A percentile compares a stretch with the other conserved stretches of the same genome.
These are phyloP conservation scores for Pseudachorutes palmiensis DNA, from an alignment of 1,140 invertebrate species.

Conservation along the genomic window DNA sequence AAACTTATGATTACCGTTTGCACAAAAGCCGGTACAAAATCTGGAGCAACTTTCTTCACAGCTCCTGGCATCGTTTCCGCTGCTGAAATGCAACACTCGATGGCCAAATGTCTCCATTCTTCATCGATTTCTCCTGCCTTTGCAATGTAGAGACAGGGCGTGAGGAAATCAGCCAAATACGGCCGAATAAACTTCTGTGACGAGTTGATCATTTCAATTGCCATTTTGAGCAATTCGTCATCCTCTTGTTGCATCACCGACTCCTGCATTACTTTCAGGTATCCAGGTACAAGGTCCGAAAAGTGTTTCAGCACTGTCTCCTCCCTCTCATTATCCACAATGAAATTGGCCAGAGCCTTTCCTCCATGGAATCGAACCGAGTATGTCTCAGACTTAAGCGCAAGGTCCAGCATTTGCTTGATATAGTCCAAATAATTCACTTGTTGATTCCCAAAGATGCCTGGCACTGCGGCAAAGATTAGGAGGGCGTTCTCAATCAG, in stretches of 20 bases:
- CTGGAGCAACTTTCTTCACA: slow-evolving; percentile 78
- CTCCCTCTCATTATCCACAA: slow-evolving; percentile 85
- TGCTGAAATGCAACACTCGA: slow-evolving; percentile 90
- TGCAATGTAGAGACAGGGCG: slow-evolving; percentile 62
- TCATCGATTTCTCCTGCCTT: slow-evolving; percentile 21
- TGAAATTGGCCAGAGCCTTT: slow-evolving; percentile 77
- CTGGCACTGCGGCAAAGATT: slow-evolving; percentile 92
- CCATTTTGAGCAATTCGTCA: slow-evolving; percentile 77
- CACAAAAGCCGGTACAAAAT: slow-evolving; percentile 57
- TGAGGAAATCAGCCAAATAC: slow-evolving; percentile 77
- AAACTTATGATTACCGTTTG: slow-evolving; percentile 39
- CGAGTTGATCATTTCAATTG: slow-evolving; percentile 88
- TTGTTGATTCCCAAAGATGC: slow-evolving; percentile 94
- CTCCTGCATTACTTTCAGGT: slow-evolving; percentile 61
- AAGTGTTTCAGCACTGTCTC: slow-evolving; percentile 77
- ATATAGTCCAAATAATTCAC: slow-evolving; percentile 83
- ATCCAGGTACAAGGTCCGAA: slow-evolving; percentile 67
- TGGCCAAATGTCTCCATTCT: slow-evolving; percentile 72
- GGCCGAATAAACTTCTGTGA: slow-evolving; percentile 84
- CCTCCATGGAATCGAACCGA: slow-evolving; percentile 67
- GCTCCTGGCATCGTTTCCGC: slow-evolving; percentile 91
- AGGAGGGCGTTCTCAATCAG: slow-evolving; percentile 89
- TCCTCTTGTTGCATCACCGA: slow-evolving; percentile 77
- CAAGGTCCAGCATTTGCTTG: slow-evolving; percentile 84
- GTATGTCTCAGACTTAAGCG: slow-evolving; percentile 59